Percentiles rank a stretch among this genome's conserved stretches.
These are phyloP conservation scores for Epinotia bilunana DNA, from an alignment of 2,888 invertebrate species.

Conservation along the genomic window DNA sequence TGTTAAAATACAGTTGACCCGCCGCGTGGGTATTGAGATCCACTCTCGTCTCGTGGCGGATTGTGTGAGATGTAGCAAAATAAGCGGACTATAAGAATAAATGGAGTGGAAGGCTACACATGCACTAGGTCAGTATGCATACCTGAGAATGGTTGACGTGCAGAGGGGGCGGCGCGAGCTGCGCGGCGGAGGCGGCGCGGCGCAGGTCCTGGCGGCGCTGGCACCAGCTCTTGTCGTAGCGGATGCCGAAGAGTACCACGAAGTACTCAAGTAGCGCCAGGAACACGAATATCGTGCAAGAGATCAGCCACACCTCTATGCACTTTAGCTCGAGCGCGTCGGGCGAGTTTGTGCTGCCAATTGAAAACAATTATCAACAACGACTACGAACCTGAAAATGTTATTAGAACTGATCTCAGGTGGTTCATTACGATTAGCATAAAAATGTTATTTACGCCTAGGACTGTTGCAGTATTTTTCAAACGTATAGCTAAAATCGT, in stretches of 20 bases:
- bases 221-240: constrained; percentile 87
- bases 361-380: constrained; percentile 7
- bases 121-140: constrained; percentile 18
- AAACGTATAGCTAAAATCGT: too few relatives aligned
- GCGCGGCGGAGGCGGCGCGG: constrained; percentile 75
- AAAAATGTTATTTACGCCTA: not conserved
- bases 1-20: constrained; percentile 24
- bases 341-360: constrained; percentile 85
- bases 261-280: constrained; percentile 86
- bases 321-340: constrained; percentile 86
- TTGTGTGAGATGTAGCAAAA: constrained; percentile 39
- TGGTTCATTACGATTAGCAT: not conserved
- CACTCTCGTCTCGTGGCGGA: constrained; percentile 41
- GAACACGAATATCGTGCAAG: constrained; percentile 87
- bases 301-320: constrained; percentile 87
- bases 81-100: constrained; percentile 39
- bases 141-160: constrained; percentile 81
- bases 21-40: constrained; percentile 36
- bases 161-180: constrained; percentile 72
- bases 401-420: too few relatives aligned
- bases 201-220: constrained; percentile 74
- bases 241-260: constrained; percentile 86
- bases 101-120: constrained; percentile 40
- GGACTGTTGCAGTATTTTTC: not conserved
- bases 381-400: too few relatives aligned